phyloP scores from a whole-genome alignment of 2,888 invertebrate species.

The Beris chalybata region DNA sequence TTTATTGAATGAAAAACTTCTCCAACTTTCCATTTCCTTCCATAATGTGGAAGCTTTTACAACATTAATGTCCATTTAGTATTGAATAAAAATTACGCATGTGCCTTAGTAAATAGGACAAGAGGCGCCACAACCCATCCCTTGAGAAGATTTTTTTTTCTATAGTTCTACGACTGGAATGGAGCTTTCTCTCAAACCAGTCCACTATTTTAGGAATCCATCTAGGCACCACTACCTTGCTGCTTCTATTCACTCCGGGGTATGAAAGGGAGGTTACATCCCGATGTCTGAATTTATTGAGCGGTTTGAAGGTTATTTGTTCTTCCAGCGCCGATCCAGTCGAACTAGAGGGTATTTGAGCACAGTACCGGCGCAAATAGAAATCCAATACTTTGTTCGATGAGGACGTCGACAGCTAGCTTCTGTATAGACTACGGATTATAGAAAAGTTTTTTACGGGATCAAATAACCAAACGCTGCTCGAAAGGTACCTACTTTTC shows the following conservation, averaged over 20 bases:
- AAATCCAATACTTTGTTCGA: constrained; percentile 5
- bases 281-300: constrained; percentile 22
- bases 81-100: constrained; percentile 40
- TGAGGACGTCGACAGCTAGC: background rate
- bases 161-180: background rate
- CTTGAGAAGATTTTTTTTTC: background rate
- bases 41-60: constrained; percentile 18
- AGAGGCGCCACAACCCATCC: constrained; percentile 34
- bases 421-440: too few relatives aligned
- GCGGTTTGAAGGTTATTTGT: constrained; percentile 10
- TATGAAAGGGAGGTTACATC: background rate
- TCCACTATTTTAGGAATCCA: background rate
- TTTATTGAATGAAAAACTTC: too few relatives aligned
- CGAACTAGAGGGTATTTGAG: background rate
- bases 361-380: background rate
- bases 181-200: background rate
- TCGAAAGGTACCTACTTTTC: too few relatives aligned
- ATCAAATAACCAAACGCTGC: too few relatives aligned
- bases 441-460: too few relatives aligned
- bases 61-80: constrained; percentile 23
- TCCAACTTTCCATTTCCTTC: too few relatives aligned
- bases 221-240: background rate
- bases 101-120: constrained; percentile 38
- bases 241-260: background rate
- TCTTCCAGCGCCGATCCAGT: background rate